Conservation (phyloP, 2,888 invertebrate species). For the Lomographa bimaculata region DNA sequence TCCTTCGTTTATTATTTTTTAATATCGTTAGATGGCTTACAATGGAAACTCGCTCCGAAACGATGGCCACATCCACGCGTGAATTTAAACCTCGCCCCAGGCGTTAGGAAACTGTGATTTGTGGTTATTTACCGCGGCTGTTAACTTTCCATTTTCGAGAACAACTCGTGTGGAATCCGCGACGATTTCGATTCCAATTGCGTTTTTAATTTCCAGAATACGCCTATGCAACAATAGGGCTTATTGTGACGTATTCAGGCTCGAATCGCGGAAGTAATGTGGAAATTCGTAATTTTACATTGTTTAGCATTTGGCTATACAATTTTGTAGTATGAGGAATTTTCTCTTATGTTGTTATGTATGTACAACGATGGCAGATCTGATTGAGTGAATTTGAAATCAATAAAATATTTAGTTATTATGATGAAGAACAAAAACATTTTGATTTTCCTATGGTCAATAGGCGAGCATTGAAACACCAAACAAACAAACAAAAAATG, state of each 20-base stretch:
- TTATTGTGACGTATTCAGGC: conserved; percentile 25
- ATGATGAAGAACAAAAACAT: no score
- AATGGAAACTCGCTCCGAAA: conserved; percentile 48
- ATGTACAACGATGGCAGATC: no score
- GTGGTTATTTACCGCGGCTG: conserved; percentile 81
- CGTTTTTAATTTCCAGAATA: conserved; percentile 77
- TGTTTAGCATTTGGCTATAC: conserved; percentile 13
- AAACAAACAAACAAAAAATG: no score
- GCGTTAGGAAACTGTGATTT: conserved; percentile 80
- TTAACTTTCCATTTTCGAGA: conserved; percentile 77
- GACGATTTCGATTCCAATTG: conserved; percentile 71
- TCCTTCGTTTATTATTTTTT: no score
- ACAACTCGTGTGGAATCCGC: conserved; percentile 72
- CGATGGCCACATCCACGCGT: conserved; percentile 64
- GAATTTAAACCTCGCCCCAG: conserved; percentile 79
- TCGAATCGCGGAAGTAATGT: conserved; percentile 36
- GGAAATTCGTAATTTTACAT: conserved; percentile 27
- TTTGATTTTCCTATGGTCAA: no score
- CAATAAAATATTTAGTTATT: no score
- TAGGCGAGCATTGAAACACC: no score
- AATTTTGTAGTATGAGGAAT: no score
- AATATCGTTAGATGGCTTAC: conserved; percentile 28
- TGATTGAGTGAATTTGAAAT: no score
- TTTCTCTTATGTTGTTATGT: no score
- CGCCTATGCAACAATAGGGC: conserved; percentile 43